Base-by-base conservation (phyloP, 2,113 vertebrate species). In the Echinops telfairi region DNA sequence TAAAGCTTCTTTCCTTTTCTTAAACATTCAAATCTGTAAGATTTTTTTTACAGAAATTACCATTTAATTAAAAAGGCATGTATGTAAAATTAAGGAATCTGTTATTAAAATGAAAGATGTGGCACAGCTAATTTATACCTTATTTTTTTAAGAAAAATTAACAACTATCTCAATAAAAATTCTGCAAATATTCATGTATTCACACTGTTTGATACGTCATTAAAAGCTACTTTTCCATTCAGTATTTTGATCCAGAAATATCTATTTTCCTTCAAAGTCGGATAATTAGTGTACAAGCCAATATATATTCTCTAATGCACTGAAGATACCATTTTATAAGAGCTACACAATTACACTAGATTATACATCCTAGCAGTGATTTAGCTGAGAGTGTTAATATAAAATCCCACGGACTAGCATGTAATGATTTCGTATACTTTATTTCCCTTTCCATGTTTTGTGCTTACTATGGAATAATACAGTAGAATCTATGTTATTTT, bases 401-500 rank as follows among this genome's bases (percentile, higher is more conserved):
- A 95, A 95, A 89, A 95, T 85, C 75, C 31, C 75, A 95, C n/a
- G 81, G 77, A 73, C 91, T 89, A 92, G 96, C 71, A 95, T 94
- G 88, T 81, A 90, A 97, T 96, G 97, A 94, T 73, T 95, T 95
- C 81, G 85, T 96, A 70, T 78, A 96, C 71, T 97, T 97, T 96
- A 83, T 97, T 96, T 97, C 93, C 22, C 94, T 95, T 96, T 78
- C 94, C 92, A 71, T 95, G 81, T 94, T 97, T 95, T 97, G 86
- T 94, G 89, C 78, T 96, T 93, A 94, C 87, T 96, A 71, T 95
- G 93, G 89, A 93, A 90, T 95, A 95, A 66, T 82, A 36, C 77
- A 95, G 64, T 89, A 73, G 91, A 12, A 96, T 66, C 66, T 90
- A 12, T 73, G 36, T 93, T 95, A 86, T 94, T 96, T 92, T 91